Evolutionary conservation across 2,113 vertebrate species (phyloP), one percentile per base, ranked within the genome.

Genomic region (Galemys pyrenaicus): DNA sequence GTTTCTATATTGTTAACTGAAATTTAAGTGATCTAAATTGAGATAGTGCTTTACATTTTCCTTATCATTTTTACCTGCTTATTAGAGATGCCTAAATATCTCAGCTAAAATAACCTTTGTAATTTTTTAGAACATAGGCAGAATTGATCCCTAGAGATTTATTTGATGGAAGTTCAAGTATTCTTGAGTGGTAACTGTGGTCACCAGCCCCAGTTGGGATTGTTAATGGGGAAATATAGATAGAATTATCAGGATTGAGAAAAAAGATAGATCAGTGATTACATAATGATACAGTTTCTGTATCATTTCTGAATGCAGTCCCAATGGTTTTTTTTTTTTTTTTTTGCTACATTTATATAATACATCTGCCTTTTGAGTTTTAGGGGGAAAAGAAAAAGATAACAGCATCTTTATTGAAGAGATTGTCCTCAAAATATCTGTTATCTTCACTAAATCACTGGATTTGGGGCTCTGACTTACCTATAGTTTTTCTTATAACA

Each of bases 221-320:
- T 86, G 32, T 22, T 87, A 82, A 81, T 35, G 30, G 67, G 41
- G 10, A 9, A 22, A 16, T 82, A 89, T 39, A 89, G 62, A 82
- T 58, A 94, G 73, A 84, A 92, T 80, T 54, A 80, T 35, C 37
- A 74, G 87, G 30, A 85, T 70, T 88, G 92, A 88, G 28, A 68
- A 56, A 37, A 67, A 92, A 84, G 30, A 65, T 71, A 64, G 10
- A 73, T 20, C 26, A 73, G 41, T 71, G 74, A 83, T 80, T 89
- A 41, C 9, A 94, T n/a, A 65, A 56, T 78, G 56, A 56, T 75
- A 56, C 22, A 56, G 30, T n/a, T 5, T 80, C 41, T 94, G 6
- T 10, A 71, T 75, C 19, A 92, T 67, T 96, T 95, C 39, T 75
- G 70, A 75, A 96, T 91, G 75, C 13, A 95, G 7, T 10, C 41